phyloP scores from a whole-genome alignment of 2,888 invertebrate species.

The Gnatocerus cornutus region DNA sequence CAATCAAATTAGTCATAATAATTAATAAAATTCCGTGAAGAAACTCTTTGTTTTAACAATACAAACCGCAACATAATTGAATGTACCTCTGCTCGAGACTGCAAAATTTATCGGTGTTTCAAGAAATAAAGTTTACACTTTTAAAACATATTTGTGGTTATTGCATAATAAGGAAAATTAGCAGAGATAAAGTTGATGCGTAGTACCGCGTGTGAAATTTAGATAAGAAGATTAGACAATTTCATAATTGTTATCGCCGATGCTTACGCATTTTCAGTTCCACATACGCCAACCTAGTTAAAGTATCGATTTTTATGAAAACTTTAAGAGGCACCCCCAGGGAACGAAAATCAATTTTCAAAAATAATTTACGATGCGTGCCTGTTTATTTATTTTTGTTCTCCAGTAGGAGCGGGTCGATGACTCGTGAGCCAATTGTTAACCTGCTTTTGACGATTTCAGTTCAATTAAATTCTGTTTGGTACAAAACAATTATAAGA shows the following conservation, averaged over 20 bases:
- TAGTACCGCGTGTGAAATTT: conserved; percentile 8
- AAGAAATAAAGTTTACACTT: not conserved
- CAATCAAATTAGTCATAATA: conserved; percentile 23
- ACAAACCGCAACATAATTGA: too few species aligned
- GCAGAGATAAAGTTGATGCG: conserved; percentile 25
- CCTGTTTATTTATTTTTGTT: too few species aligned
- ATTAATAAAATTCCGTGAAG: conserved; percentile 22
- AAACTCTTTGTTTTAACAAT: not conserved
- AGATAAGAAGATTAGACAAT: conserved; percentile 20
- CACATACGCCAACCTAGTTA: not conserved
- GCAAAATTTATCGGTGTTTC: not conserved
- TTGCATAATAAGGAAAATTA: conserved; percentile 40
- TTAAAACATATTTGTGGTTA: not conserved
- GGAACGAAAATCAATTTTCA: too few species aligned
- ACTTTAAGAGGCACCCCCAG: too few species aligned
- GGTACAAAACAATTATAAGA: too few species aligned
- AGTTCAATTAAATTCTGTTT: too few species aligned
- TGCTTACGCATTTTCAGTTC: conserved; percentile 15
- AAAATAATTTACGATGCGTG: too few species aligned
- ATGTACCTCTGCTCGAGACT: too few species aligned
- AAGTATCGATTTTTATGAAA: not conserved
- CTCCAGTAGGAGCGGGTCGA: too few species aligned
- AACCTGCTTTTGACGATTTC: too few species aligned
- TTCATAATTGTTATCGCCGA: conserved; percentile 9
- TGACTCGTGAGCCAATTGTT: too few species aligned